A percentile compares a stretch with the other conserved stretches of the same genome.
Conservation (phyloP, 2,888 invertebrate species). For the Drosophila acutilabella region DNA sequence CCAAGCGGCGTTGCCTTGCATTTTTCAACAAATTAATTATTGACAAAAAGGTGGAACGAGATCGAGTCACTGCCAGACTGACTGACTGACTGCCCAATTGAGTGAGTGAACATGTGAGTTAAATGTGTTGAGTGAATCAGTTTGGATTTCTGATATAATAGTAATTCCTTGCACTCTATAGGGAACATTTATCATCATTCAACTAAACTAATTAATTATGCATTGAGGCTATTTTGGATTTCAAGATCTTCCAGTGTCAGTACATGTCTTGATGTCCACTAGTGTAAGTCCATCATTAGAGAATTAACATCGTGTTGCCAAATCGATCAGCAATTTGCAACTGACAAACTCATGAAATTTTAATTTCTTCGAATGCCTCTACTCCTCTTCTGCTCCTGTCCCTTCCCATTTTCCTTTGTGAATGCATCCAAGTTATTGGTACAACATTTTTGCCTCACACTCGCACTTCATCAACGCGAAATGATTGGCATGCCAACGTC, state of each 20-base stretch:
- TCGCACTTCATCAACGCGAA: constrained; percentile 81
- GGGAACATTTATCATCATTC: too few relatives aligned
- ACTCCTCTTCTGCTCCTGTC: not conserved
- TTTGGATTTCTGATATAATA: too few relatives aligned
- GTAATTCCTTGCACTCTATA: too few relatives aligned
- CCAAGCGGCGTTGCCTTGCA: constrained; percentile 64
- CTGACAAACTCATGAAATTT: constrained; percentile 33
- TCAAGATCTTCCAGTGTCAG: too few relatives aligned
- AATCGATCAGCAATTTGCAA: constrained; percentile 56
- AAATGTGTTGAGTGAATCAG: constrained; percentile 10
- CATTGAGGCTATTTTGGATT: too few relatives aligned
- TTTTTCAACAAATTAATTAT: constrained; percentile 81
- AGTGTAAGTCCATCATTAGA: not conserved
- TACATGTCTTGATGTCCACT: not conserved
- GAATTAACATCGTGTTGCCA: constrained; percentile 5
- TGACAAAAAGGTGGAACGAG: constrained; percentile 74
- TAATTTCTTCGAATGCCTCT: not conserved
- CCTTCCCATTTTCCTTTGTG: constrained; percentile 10
- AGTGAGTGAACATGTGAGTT: constrained; percentile 18
- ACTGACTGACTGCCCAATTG: constrained; percentile 23
- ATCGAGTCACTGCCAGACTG: constrained; percentile 53
- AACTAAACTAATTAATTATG: too few relatives aligned
- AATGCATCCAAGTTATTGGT: constrained; percentile 59
- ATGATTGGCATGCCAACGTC: constrained; percentile 78
- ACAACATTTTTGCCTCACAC: constrained; percentile 81